phyloP scores from a whole-genome alignment of 2,888 invertebrate genomes.

The Aquatica leii region DNA sequence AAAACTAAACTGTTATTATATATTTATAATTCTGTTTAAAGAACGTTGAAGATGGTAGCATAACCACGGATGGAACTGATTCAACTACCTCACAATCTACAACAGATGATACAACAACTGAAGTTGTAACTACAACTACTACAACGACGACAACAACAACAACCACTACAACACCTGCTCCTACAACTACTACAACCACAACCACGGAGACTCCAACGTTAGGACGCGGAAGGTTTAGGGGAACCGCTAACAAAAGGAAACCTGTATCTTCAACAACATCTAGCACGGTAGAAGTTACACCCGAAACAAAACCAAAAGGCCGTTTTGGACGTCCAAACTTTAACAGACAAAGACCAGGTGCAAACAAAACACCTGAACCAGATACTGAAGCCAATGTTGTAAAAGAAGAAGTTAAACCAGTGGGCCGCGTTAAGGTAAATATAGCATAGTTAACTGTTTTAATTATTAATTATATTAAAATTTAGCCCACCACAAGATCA shows the following conservation, averaged over 20 bases:
- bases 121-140: slow-evolving; percentile 64
- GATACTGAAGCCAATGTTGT: slow-evolving; percentile 52
- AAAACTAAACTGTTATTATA: not conserved
- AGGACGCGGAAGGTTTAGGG: slow-evolving; percentile 49
- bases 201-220: slow-evolving; percentile 55
- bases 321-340: slow-evolving; percentile 58
- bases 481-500: slow-evolving; percentile 50
- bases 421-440: slow-evolving; percentile 51
- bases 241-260: slow-evolving; percentile 53
- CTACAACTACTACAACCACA: slow-evolving; percentile 62
- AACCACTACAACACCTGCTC: slow-evolving; percentile 64
- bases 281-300: slow-evolving; percentile 48
- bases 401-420: slow-evolving; percentile 60
- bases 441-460: slow-evolving; percentile 22
- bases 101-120: slow-evolving; percentile 61
- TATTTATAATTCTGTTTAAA: slow-evolving; percentile 11
- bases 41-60: slow-evolving; percentile 45
- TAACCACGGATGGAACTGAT: slow-evolving; percentile 45
- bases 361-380: slow-evolving; percentile 56
- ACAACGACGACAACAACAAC: slow-evolving; percentile 68
- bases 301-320: slow-evolving; percentile 59
- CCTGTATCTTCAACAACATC: slow-evolving; percentile 54
- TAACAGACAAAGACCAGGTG: slow-evolving; percentile 62
- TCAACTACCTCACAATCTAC: slow-evolving; percentile 54
- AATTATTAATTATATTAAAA: too few species aligned